A percentile compares a stretch with the other conserved stretches of the same genome.
phyloP scores from a whole-genome alignment of 2,113 vertebrate genomes.

The Ptyas mucosa region DNA sequence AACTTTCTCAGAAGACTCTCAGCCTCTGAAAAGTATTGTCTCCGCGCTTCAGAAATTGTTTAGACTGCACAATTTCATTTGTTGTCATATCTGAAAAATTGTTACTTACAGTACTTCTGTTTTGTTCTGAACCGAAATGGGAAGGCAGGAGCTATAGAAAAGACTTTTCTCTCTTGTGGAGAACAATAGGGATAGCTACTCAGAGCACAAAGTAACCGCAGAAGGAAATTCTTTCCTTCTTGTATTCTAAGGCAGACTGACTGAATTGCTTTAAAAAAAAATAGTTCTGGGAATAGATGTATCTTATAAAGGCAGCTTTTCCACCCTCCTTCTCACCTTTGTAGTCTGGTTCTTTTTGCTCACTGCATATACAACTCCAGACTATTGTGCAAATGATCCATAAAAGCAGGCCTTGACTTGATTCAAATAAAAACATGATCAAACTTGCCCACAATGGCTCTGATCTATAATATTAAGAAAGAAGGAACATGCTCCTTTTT shows the following conservation, averaged over 20 bases:
- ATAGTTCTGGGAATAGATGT: constrained; percentile 13
- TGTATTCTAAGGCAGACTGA: constrained; percentile 28
- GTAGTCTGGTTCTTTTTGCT: constrained; percentile 6
- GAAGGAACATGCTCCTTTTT: constrained; percentile 12
- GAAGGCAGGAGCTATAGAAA: constrained; percentile 46
- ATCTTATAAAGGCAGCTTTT: not conserved
- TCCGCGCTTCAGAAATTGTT: constrained; percentile 51
- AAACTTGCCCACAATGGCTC: constrained; percentile 18
- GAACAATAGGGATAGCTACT: constrained; percentile 52
- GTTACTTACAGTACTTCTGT: constrained; percentile 45
- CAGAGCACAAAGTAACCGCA: constrained; percentile 49
- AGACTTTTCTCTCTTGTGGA: constrained; percentile 53
- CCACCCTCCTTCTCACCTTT: constrained; percentile 7
- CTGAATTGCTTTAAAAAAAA: not conserved
- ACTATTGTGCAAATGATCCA: constrained; percentile 24
- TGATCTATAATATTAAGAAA: constrained; percentile 23
- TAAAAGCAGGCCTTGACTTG: constrained; percentile 29
- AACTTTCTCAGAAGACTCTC: constrained; percentile 62
- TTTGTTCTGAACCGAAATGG: constrained; percentile 58
- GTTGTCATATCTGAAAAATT: constrained; percentile 58
- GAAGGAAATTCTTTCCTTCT: constrained; percentile 44
- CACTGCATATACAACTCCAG: not conserved
- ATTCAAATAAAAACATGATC: constrained; percentile 31
- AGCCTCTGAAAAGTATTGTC: constrained; percentile 49
- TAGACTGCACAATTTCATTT: constrained; percentile 56